Conservation (phyloP, 2,888 invertebrate species). For the Synergus umbraculus region DNA sequence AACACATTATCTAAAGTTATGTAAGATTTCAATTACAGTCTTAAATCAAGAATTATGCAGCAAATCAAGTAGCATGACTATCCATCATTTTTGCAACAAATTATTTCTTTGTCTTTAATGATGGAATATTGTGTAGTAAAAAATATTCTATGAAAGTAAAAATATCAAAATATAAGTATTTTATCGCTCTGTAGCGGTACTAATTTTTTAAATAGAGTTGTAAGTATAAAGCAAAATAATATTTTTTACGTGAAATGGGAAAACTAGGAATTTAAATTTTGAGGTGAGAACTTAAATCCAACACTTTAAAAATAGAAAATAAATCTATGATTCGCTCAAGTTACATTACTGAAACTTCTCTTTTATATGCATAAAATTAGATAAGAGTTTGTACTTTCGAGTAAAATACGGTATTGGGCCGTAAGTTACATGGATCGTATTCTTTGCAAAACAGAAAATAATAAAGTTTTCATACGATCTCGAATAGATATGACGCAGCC, state of each 20-base stretch:
- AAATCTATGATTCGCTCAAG: background rate
- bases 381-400: slow-evolving; percentile 6
- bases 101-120: background rate
- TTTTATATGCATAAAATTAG: background rate
- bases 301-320: too few relatives aligned
- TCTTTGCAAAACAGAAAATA: slow-evolving; percentile 22
- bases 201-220: too few relatives aligned
- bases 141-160: too few relatives aligned
- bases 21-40: slow-evolving; percentile 1
- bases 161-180: too few relatives aligned
- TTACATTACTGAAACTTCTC: background rate
- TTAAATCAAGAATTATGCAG: background rate
- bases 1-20: slow-evolving; percentile 32
- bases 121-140: background rate
- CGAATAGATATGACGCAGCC: slow-evolving; percentile 19
- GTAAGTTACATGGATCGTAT: slow-evolving; percentile 16
- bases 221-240: too few relatives aligned
- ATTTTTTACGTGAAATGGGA: too few relatives aligned
- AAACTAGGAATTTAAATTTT: too few relatives aligned
- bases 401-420: background rate
- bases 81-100: background rate
- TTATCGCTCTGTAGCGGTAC: too few relatives aligned
- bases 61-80: background rate
- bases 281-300: too few relatives aligned
- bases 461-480: slow-evolving; percentile 25